Evolutionary conservation across 37 sponge, comb jelly and placozoan species (phyloP), one percentile per base, ranked within the genome.

Genomic region (Aplysina aerophoba): DNA sequence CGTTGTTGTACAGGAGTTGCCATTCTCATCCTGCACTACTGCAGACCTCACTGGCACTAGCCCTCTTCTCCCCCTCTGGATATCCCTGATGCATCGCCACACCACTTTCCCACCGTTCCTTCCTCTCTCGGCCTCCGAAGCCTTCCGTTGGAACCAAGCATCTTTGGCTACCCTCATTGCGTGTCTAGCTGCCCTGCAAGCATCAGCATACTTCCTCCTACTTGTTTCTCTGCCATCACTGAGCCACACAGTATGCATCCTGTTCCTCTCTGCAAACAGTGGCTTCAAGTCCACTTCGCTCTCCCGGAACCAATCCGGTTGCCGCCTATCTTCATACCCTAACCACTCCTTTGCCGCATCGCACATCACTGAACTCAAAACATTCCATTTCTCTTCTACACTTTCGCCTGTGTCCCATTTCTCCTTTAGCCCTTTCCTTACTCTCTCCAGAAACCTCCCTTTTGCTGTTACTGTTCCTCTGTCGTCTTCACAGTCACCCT

Each of bases 281-380:
- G 78, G 78, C 78, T 39, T 27, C 12, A 75, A 15, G 15, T 17
- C 41, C 44, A 35, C 78, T 19, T 40, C 15, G 17, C 19, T 40
- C 78, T 75, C 78, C 41, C n/a, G 15, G n/a, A 75, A 75, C 78
- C 78, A 75, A 39, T 75, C 78, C n/a, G 69, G 69, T 22, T 67
- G n/a, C 27, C 69, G 14, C 69, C 69, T 67, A 22, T 67, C 69
- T 22, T 67, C 69, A 67, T 67, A 67, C 19, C 69, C 69, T 67
- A 67, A 67, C 69, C 19, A 15, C 69, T 67, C 69, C 69, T 67
- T 67, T 14, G 69, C 69, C 15, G 69, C 27, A 67, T 25, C 27
- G n/a, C 69, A 67, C 69, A 67, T 15, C 19, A 22, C 69, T 67
- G 69, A 67, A 15, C 69, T 67, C 69, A 67, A 67, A n/a, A 15